Evolutionary conservation across 2,113 vertebrate genomes (phyloP), one percentile per base, ranked within the genome.

Genomic region (Callionymus lyra): DNA sequence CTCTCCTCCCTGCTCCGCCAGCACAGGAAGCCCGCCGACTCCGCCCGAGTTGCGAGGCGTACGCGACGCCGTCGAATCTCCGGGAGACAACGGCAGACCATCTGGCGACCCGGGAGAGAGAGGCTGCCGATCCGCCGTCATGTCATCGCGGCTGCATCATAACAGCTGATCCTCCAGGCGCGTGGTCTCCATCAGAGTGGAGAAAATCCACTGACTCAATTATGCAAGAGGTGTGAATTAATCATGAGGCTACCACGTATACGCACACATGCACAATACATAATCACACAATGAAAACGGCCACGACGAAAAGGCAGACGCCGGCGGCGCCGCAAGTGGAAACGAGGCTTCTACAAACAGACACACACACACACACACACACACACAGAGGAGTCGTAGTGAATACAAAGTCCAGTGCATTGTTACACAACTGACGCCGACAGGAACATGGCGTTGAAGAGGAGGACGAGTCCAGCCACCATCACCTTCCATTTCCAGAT

Each of bases 211-310:
- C 49, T 41, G 16, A 58, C 63, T 84, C 73, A 77, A 84, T 84
- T 81, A 84, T 84, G 80, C 51, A 84, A 63, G 55, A 68, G 52
- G 50, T 68, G 64, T 79, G 72, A 83, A 83, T 84, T 71, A 81
- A 75, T 80, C 68, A 84, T 76, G 67, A 83, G 58, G 52, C 56
- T 44, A 45, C 55, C 56, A 31, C 50, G 47, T 68, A 62, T 53
- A 58, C 47, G 56, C 55, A 44, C 43, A 52, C 47, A 39, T 40
- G 48, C 48, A 16, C 41, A 12, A 48, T 48, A 38, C 13, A 12
- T 46, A 68, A 57, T 52, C 56, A 48, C 31, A 59, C 40, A 37
- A 52, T 43, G n/a, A 31, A 50, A 63, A 59, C 63, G 46, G 38
- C 1, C 31, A 8, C 21, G 8, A 5, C 21, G 8, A n/a, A n/a